A percentile compares a stretch with the other conserved stretches of the same genome.
These are phyloP conservation scores for Thalassoma bifasciatum DNA, from an alignment of 2,113 vertebrate genomes.

Conservation along the genomic window DNA sequence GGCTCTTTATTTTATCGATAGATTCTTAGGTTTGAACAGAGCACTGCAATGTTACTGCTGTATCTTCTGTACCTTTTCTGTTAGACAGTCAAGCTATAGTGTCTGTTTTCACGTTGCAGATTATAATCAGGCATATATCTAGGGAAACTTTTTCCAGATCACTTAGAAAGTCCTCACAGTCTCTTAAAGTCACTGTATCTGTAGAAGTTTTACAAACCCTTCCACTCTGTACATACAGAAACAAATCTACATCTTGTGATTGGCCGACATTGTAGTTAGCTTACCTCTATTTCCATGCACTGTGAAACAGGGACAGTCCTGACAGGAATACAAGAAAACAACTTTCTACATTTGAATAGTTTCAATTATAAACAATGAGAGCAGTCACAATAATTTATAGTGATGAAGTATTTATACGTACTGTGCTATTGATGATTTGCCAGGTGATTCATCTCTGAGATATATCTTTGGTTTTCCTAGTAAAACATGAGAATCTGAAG, in stretches of 20 bases:
- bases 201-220: not conserved
- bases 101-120: too few species aligned
- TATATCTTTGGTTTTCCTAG: constrained; percentile 53
- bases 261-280: too few species aligned
- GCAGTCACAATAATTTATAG: not conserved
- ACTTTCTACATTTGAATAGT: not conserved
- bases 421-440: constrained; percentile 50
- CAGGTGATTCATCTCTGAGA: constrained; percentile 43
- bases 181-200: too few species aligned
- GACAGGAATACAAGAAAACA: constrained; percentile 13
- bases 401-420: constrained; percentile 24
- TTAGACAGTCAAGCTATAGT: too few species aligned
- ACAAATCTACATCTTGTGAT: too few species aligned
- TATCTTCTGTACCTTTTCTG: too few species aligned
- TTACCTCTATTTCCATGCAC: constrained; percentile 9
- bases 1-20: too few species aligned
- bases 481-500: constrained; percentile 46
- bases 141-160: too few species aligned
- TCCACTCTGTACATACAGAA: not conserved
- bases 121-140: too few species aligned
- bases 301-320: constrained; percentile 62
- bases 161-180: too few species aligned
- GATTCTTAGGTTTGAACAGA: too few species aligned
- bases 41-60: too few species aligned
- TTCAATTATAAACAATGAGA: not conserved